A percentile compares a stretch with the other conserved stretches of the same genome.
phyloP scores from a whole-genome alignment of 2,797 vertebrate genomes.

The Peromyscus nudipes region DNA sequence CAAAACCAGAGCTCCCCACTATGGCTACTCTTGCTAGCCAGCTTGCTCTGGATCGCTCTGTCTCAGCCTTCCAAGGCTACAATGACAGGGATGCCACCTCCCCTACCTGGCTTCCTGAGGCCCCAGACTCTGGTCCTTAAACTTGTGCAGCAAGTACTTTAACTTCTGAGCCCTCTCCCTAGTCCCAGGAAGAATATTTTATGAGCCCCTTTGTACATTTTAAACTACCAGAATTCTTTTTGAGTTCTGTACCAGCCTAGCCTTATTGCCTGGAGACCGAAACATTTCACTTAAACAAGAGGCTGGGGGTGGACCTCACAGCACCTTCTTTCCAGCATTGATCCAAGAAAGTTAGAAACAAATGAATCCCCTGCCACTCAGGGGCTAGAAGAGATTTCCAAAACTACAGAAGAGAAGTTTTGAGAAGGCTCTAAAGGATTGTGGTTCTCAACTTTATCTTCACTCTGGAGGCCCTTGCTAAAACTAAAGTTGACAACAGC shows the following conservation, averaged over 20 bases:
- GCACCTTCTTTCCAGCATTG: not conserved
- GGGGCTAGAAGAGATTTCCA: not conserved
- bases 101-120: not conserved
- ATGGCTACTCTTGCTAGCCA: not conserved
- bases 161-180: not conserved
- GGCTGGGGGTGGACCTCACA: not conserved
- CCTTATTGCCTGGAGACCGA: not conserved
- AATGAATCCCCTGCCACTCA: not conserved
- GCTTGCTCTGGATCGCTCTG: not conserved
- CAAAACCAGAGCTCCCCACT: not conserved
- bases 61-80: not conserved
- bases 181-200: slow-evolving; percentile 1
- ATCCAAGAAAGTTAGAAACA: slow-evolving; percentile 2
- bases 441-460: slow-evolving; percentile 49
- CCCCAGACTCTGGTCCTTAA: not conserved
- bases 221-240: slow-evolving; percentile 41
- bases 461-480: not conserved
- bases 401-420: slow-evolving; percentile 23
- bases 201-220: not conserved
- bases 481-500: slow-evolving; percentile 18
- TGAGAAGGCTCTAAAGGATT: not conserved
- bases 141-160: not conserved
- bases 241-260: not conserved
- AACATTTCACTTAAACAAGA: not conserved
- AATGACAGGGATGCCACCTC: not conserved